Percentiles rank a stretch among this genome's conserved stretches.
Conservation (phyloP, 1,140 invertebrate genomes). For the Scylla paramamosain region DNA sequence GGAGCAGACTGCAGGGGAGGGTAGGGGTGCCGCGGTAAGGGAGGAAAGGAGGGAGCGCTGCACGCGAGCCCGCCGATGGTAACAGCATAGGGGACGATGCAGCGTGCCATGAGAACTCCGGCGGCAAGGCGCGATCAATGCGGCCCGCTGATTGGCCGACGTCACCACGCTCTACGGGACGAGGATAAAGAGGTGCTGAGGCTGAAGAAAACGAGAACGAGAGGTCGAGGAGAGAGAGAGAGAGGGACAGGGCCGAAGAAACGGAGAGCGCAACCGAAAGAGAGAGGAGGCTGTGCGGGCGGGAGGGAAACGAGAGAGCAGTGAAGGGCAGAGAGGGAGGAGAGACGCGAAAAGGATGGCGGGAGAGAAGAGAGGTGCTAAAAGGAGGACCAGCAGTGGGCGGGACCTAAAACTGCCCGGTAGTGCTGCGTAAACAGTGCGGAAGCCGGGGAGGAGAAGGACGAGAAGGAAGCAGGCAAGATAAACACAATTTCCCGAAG, state of each 20-base stretch:
- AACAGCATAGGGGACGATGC: conserved; percentile 65
- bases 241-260: conserved; percentile 29
- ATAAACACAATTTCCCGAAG: neutral
- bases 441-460: conserved; percentile 28
- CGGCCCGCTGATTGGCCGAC: conserved; percentile 46
- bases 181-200: conserved; percentile 37
- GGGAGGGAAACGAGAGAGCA: conserved; percentile 8
- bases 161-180: conserved; percentile 52
- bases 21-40: neutral
- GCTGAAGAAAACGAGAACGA: conserved; percentile 42
- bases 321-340: neutral
- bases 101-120: conserved; percentile 37
- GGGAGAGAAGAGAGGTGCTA: neutral
- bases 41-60: neutral
- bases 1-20: conserved; percentile 33
- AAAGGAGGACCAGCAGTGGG: conserved; percentile 18
- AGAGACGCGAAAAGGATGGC: neutral
- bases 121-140: conserved; percentile 59
- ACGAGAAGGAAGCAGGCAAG: conserved; percentile 31
- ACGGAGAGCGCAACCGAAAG: neutral
- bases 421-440: conserved; percentile 43
- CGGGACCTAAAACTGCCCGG: conserved; percentile 4
- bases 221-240: neutral
- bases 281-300: conserved; percentile 21
- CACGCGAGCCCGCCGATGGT: conserved; percentile 60